phyloP scores from a whole-genome alignment of 2,113 vertebrate genomes.

The Aldabrachelys gigantea region DNA sequence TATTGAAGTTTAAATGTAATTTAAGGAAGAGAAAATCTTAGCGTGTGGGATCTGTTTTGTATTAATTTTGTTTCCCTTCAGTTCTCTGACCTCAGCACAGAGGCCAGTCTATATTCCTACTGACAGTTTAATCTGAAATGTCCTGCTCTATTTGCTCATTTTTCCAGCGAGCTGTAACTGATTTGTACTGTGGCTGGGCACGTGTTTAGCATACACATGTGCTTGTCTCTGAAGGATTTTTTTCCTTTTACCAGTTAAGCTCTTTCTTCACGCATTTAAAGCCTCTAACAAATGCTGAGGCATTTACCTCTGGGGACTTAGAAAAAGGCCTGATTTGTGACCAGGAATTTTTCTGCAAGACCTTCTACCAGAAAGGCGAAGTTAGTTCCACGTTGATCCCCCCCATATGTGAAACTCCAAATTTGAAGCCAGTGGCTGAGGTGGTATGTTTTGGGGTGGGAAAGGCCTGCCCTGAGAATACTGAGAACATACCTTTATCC shows the following conservation, averaged over 20 bases:
- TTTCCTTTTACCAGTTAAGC: slow-evolving; percentile 7
- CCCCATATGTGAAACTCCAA: rapidly evolving
- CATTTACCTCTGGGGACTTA: neutral
- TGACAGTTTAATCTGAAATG: neutral
- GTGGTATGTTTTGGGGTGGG: neutral
- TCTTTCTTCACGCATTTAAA: neutral
- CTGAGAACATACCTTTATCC: neutral
- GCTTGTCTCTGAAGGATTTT: rapidly evolving
- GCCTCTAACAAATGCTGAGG: neutral
- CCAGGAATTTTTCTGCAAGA: slow-evolving; percentile 32
- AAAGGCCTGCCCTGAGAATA: neutral
- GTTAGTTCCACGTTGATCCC: neutral
- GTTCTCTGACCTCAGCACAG: neutral
- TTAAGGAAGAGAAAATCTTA: rapidly evolving
- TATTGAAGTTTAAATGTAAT: rapidly evolving
- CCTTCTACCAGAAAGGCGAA: neutral
- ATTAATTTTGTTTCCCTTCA: neutral
- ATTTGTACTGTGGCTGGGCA: neutral
- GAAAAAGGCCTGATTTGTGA: neutral
- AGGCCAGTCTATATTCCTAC: neutral
- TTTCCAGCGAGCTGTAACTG: neutral
- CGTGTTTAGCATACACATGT: neutral
- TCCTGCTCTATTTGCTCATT: neutral
- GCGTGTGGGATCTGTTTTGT: rapidly evolving
- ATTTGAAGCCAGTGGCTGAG: neutral